Evolutionary conservation across 2,888 invertebrate genomes (phyloP).

Genomic region (Caenorhabditis becei): DNA sequence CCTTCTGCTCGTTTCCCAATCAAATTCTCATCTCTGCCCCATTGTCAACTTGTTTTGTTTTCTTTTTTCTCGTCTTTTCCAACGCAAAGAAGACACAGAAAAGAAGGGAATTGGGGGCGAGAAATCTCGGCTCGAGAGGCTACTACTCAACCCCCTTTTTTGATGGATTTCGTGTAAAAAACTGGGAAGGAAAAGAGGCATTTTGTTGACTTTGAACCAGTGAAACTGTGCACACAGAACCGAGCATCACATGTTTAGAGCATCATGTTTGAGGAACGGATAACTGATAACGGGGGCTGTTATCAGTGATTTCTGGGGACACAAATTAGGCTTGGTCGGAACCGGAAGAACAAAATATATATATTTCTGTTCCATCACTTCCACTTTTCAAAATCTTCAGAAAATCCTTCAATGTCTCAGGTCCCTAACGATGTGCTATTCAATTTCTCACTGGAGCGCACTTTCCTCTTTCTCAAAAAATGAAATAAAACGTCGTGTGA

Average conservation of each 20-base stretch:
- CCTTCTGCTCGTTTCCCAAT: slow-evolving; percentile 53
- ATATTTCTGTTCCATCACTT: too few relatives aligned
- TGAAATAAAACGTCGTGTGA: neutral
- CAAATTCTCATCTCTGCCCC: slow-evolving; percentile 59
- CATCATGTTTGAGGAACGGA: slow-evolving; percentile 39
- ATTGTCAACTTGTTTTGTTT: slow-evolving; percentile 61
- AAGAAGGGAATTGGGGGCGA: neutral
- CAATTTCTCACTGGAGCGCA: neutral
- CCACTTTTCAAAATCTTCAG: too few relatives aligned
- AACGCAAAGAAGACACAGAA: neutral
- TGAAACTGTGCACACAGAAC: slow-evolving; percentile 46
- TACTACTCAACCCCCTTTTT: neutral
- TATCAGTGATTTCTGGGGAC: too few relatives aligned
- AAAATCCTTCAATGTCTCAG: too few relatives aligned
- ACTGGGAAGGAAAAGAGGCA: neutral
- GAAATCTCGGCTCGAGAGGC: neutral
- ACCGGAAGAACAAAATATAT: too few relatives aligned
- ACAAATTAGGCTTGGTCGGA: too few relatives aligned
- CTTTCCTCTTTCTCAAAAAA: neutral
- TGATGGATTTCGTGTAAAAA: neutral
- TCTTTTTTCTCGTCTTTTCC: slow-evolving; percentile 28
- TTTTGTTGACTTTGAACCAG: slow-evolving; percentile 27
- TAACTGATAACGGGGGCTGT: neutral
- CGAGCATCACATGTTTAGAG: neutral
- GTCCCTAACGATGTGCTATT: neutral